Conservation (phyloP, 2,888 invertebrate species). For the Diploptera punctata region DNA sequence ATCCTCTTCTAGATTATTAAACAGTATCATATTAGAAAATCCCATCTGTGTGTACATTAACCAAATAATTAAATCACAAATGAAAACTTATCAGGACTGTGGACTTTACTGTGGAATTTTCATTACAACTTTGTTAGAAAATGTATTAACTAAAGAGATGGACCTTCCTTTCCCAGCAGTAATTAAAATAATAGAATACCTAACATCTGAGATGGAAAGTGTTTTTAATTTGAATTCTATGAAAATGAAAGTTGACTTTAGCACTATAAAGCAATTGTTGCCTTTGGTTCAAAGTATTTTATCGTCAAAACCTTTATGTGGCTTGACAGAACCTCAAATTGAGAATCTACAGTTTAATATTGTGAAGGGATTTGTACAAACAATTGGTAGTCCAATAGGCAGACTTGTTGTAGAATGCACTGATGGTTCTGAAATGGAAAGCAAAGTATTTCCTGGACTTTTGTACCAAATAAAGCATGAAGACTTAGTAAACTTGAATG, state of each 20-base stretch:
- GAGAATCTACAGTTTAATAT: slow-evolving; percentile 23
- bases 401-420: slow-evolving; percentile 31
- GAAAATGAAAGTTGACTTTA: slow-evolving; percentile 35
- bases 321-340: slow-evolving; percentile 19
- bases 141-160: neutral
- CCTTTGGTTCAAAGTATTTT: slow-evolving; percentile 33
- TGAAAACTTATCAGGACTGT: slow-evolving; percentile 31
- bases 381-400: slow-evolving; percentile 26
- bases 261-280: slow-evolving; percentile 35
- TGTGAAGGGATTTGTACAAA: slow-evolving; percentile 36
- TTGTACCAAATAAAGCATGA: slow-evolving; percentile 32
- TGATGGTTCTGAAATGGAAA: slow-evolving; percentile 8
- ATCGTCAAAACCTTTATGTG: slow-evolving; percentile 36
- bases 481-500: slow-evolving; percentile 3
- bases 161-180: neutral
- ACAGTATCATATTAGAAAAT: slow-evolving; percentile 32
- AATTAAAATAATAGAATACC: slow-evolving; percentile 23
- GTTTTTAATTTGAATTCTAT: slow-evolving; percentile 16
- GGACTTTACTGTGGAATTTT: slow-evolving; percentile 40
- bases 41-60: slow-evolving; percentile 38
- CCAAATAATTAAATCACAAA: slow-evolving; percentile 40
- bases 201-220: neutral
- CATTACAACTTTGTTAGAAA: slow-evolving; percentile 29
- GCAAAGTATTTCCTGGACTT: slow-evolving; percentile 23
- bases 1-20: slow-evolving; percentile 36